Evolutionary conservation across 2,888 invertebrate species (phyloP), one percentile per base, ranked within the genome.

Genomic region (Flabesymbios commensalis): DNA sequence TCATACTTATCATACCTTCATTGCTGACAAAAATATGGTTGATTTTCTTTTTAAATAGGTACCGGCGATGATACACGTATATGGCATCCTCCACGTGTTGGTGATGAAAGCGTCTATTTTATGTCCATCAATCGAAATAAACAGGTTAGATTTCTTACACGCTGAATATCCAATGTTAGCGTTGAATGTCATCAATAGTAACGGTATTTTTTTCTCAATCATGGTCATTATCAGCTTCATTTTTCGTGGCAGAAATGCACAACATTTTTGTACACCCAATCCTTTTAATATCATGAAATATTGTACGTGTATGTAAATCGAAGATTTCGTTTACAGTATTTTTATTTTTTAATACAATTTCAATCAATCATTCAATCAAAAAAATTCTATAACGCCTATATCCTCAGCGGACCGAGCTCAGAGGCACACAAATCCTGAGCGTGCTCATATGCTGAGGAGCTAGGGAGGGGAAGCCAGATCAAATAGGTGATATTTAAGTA

Each of bases 71-170:
- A 97, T 75, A 88, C 93, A 0, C 86, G 97, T 53, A 88, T 88
- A 65, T 98, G 96, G 95, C 94, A 94, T 0, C 97, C 97, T 0
- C 97, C 97, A 0, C 94, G 91, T 77, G 77, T 88, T 4, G 57
- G 53, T 7, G 49, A 56, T 29, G 84, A 87, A 28, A 85, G 92
- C 0, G 88, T 90, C 57, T 97, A 98, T 77, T 97, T 92, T 79
- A 80, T 91, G 26, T 86, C 90, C n/a, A 86, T 92, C 3, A 98
- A 98, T 84, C 88, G 97, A 63, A 98, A 96, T 79, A 98, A 98
- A 83, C 91, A 91, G 80, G 84, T 83, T 60, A 58, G 48, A 17
- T 17, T 28, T 26, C n/a, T n/a, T n/a, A n/a, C n/a, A n/a, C n/a
- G n/a, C n/a, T n/a, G n/a, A n/a, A n/a, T n/a, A n/a, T n/a, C n/a